These are phyloP conservation scores for Phyllostomus hastatus DNA, from an alignment of 2,113 vertebrate genomes.

Conservation along the genomic window DNA sequence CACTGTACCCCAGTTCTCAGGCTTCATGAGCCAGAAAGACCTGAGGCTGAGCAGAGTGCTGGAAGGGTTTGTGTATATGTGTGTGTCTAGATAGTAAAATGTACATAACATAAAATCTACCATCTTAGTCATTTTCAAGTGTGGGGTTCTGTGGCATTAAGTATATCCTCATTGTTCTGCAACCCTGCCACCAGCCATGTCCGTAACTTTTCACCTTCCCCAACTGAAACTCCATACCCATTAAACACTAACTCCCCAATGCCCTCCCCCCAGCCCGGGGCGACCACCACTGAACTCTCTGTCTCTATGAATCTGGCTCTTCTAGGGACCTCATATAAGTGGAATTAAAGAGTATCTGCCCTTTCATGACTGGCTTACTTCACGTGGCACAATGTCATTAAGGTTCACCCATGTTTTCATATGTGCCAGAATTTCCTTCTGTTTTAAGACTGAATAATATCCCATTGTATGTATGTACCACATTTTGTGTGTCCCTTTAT, in stretches of 20 bases:
- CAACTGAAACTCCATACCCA: rapidly evolving
- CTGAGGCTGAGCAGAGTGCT: neutral
- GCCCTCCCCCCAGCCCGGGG: neutral
- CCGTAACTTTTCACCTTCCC: neutral
- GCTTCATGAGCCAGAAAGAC: neutral
- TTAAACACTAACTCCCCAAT: neutral
- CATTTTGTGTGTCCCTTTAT: neutral
- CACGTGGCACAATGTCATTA: neutral
- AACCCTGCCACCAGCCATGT: neutral
- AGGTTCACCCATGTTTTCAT: neutral
- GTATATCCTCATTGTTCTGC: neutral
- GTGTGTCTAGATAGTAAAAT: neutral
- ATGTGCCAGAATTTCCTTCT: neutral
- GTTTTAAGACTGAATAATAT: neutral
- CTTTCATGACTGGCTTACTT: neutral
- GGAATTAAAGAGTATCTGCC: neutral
- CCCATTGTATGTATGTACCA: no score
- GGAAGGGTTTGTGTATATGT: neutral
- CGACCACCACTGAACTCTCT: no score
- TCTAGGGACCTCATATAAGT: no score
- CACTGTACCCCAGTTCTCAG: neutral
- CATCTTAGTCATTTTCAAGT: neutral
- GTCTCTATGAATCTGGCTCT: no score
- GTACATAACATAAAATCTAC: neutral
- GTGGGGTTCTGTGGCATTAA: neutral